Evolutionary conservation across 2,888 invertebrate species (phyloP).

Genomic region (Mythimna pallens): DNA sequence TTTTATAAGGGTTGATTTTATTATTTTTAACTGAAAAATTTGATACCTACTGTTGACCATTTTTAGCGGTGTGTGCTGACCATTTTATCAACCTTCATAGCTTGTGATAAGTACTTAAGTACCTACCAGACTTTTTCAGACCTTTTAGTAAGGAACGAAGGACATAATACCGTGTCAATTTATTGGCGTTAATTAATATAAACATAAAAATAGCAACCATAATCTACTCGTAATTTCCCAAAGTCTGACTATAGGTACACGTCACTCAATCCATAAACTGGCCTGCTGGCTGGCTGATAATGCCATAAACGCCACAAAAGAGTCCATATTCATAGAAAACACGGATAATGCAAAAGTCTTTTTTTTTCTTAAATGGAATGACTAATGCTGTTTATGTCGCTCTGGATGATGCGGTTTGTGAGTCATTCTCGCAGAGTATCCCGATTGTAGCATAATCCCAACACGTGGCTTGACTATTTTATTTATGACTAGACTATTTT

Average conservation of each 20-base stretch:
- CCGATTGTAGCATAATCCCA: slow-evolving; percentile 38
- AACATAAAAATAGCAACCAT: neutral
- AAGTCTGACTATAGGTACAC: neutral
- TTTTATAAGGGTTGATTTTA: neutral
- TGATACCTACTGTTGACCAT: neutral
- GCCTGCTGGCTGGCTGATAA: neutral
- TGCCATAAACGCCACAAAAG: neutral
- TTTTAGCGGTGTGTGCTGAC: neutral
- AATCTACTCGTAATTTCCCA: slow-evolving; percentile 14
- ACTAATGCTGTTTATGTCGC: slow-evolving; percentile 50
- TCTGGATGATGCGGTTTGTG: slow-evolving; percentile 50
- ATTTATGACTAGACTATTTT: neutral
- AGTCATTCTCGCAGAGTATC: slow-evolving; percentile 51
- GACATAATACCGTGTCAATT: neutral
- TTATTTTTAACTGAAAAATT: neutral
- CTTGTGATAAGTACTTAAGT: too few species aligned
- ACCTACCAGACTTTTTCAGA: too few species aligned
- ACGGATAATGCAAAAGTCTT: slow-evolving; percentile 10
- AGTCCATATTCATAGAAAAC: neutral
- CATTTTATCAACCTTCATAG: neutral
- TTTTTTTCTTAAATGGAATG: slow-evolving; percentile 30
- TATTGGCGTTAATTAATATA: neutral
- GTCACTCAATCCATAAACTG: neutral
- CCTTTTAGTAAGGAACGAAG: neutral
- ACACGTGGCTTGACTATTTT: slow-evolving; percentile 48